Evolutionary conservation across 2,888 invertebrate species (phyloP), one percentile per base, ranked within the genome.

Genomic region (Flexamia atlantica): DNA sequence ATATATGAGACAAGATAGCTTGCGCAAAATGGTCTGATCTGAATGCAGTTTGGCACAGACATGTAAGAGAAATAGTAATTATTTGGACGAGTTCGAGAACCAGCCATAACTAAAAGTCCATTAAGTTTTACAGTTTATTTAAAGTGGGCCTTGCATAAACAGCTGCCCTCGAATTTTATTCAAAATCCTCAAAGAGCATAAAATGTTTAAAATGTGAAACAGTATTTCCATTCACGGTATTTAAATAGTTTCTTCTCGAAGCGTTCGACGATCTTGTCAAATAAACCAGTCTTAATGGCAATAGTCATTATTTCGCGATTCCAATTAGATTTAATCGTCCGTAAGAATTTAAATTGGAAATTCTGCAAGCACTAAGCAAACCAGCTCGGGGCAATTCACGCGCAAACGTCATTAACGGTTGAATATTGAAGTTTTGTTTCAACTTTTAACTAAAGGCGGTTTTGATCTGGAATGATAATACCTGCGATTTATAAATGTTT

Each of bases 231-330:
- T 23, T 53, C 20, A 5, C 14, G 20, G 20, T 53, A 53, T 53
- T 53, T 2, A n/a, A 53, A 53, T 4, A 23, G 20, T 53, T 53
- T 53, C 10, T 23, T 10, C 42, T 20, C 36, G 72, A n/a, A 72
- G 40, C 40, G 72, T 72, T 72, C 40, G 40, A 14, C 72, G n/a
- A 72, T 28, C 25, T 64, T 46, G 42, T 23, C 74, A 76, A 76
- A 76, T 76, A 46, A 76, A 76, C 42, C 74, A 40, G 74, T 23
- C 74, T 76, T 76, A 46, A 76, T 76, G 74, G 74, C 74, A 46
- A 46, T n/a, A 36, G 74, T 79, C 79, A 79, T 79, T 79, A 79
- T 79, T 79, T 57, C 23, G 79, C 28, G 46, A 32, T 57, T 57
- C 79, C 79, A 79, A 79, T 79, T 79, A 79, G 50, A 57, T 57